Evolutionary conservation across 1,140 invertebrate species (phyloP), one percentile per base, ranked within the genome.

Genomic region (Drosophila setifemur): DNA sequence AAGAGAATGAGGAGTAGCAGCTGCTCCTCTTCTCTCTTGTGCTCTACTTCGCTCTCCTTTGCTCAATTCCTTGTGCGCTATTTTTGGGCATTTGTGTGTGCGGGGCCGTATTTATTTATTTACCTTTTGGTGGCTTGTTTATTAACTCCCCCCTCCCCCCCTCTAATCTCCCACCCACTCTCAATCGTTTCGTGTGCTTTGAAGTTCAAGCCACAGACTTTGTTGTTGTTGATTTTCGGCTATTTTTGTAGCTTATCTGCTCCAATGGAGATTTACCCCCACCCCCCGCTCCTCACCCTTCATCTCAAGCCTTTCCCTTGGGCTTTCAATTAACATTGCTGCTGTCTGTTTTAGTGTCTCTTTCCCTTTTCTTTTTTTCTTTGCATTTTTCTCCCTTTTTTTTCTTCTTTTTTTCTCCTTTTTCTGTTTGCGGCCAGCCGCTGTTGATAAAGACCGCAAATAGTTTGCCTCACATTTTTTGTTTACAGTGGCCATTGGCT

Each of bases 201-300:
- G 79, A 85, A 85, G 79, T 86, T 85, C 74, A 85, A 85, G 71
- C 81, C 75, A 79, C 79, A 85, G 11, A 64, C 63, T 83, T 75
- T 47, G 49, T 66, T 66, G 33, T 61, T 57, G 57, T 60, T 61
- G 49, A 31, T 76, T 52, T 31, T 52, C 33, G 48, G 53, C 60
- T 81, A 72, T 68, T 77, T 76, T 60, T 69, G 52, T 76, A 73
- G 77, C 77, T 82, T 82, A 73, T 82, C 77, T 76, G 45, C 35
- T 68, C 29, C 42, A 53, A n/a, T 29, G 33, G 14, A 45, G 47
- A n/a, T n/a, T 52, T 54, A 47, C 12, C 23, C 29, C 25, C 16
- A 18, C 25, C 3, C 7, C 11, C 37, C 19, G 7, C 9, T 12
- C 14, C 11, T 11, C n/a, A 12, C 29, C 25, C 18, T n/a, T n/a